Base-by-base conservation (phyloP, 1,140 invertebrate genomes). In the Heliothis subflexa region DNA sequence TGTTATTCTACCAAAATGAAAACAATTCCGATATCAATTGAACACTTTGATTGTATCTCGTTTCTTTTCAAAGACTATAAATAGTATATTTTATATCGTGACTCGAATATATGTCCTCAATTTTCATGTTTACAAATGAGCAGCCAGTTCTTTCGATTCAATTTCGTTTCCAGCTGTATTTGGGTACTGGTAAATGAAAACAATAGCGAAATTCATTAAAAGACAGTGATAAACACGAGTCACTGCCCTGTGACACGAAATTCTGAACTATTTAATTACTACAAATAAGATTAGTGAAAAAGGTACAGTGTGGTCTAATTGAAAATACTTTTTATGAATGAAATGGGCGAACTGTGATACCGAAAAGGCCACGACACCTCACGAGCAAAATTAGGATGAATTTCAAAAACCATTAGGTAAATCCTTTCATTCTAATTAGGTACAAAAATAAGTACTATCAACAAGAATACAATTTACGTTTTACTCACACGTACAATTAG, bases 121-220 rank as follows among this genome's bases (percentile, higher is more conserved):
- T 59, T 59, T 59, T 25, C 21, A 59, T 59, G 55, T 59, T 59
- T 28, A 59, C 55, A 59, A 59, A 59, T 59, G 55, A 13, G 55
- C 25, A 57, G 21, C 55, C 21, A 14, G 55, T 59, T 59, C 55
- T 59, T 59, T 59, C 55, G 55, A 59, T 59, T 59, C 21, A 59
- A 59, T 59, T 59, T 59, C 4, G 12, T 59, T 59, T 25, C 55
- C 55, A 59, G 21, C 55, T 59, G 55, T 59, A 59, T 59, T 59
- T 59, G 55, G 21, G 12, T 28, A 59, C 21, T 25, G 12, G 21
- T 59, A 9, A 59, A 59, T 59, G 21, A 14, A 25, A 59, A 59
- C 54, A 59, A 59, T 59, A 11, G 11, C 55, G 25, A 59, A 59
- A 21, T 59, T 59, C 21, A 28, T 59, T 59, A 59, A 59, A 59